These are phyloP conservation scores for Scytalopus superciliaris DNA, from an alignment of 2,113 vertebrate genomes.

Conservation along the genomic window DNA sequence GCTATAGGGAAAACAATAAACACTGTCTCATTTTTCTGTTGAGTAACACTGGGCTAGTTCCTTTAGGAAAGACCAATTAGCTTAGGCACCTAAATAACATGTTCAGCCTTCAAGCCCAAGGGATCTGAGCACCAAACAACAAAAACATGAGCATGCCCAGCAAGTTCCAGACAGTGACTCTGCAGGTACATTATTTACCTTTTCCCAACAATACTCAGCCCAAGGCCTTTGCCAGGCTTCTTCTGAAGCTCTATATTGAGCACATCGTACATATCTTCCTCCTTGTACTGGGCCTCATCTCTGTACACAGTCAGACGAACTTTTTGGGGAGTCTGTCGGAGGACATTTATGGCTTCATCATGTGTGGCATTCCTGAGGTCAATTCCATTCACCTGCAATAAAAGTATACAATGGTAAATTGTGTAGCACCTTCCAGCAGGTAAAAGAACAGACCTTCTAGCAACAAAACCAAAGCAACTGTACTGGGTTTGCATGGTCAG, in stretches of 20 bases:
- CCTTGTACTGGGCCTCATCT: constrained; percentile 94
- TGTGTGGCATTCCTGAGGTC: constrained; percentile 91
- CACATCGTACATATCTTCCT: constrained; percentile 92
- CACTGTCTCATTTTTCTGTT: not conserved
- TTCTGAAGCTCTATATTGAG: constrained; percentile 89
- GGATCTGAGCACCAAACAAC: not conserved
- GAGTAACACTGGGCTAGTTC: not conserved
- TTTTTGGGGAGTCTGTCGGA: constrained; percentile 91
- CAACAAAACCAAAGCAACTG: not conserved
- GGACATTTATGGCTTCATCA: constrained; percentile 95
- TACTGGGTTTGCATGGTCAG: not conserved
- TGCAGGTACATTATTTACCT: constrained; percentile 72
- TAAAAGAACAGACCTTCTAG: not conserved
- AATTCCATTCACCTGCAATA: constrained; percentile 86
- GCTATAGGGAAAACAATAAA: not conserved
- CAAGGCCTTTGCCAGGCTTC: constrained; percentile 89
- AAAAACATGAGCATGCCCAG: not conserved
- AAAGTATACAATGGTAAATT: not conserved
- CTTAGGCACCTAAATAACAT: not conserved
- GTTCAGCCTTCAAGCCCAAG: not conserved
- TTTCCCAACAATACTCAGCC: constrained; percentile 95
- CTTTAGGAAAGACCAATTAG: not conserved
- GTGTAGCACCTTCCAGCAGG: not conserved
- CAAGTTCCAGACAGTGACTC: not conserved
- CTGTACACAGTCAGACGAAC: constrained; percentile 89